A percentile compares a stretch with the other conserved stretches of the same genome.
Conservation (phyloP, 2,113 vertebrate genomes). For the Stercorarius parasiticus region DNA sequence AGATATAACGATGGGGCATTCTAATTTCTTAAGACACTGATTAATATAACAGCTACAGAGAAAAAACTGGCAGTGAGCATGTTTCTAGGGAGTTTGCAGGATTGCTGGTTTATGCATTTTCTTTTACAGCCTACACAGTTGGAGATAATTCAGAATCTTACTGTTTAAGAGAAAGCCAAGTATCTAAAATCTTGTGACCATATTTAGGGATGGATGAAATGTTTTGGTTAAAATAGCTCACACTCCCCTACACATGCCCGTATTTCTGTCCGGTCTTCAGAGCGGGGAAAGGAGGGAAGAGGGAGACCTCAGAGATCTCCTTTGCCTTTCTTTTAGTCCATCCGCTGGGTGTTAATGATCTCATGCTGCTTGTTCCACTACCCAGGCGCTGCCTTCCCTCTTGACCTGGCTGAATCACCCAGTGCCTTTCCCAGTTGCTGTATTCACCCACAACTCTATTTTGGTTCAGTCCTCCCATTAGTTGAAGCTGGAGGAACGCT, state of each 20-base stretch:
- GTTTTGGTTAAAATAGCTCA: constrained; percentile 68
- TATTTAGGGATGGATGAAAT: constrained; percentile 70
- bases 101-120: constrained; percentile 72
- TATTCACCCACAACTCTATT: neutral
- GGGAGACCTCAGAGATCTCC: constrained; percentile 21
- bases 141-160: constrained; percentile 69
- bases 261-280: constrained; percentile 2
- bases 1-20: constrained; percentile 50
- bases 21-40: constrained; percentile 66
- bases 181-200: constrained; percentile 69
- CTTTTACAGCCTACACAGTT: constrained; percentile 71
- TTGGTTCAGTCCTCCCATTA: neutral
- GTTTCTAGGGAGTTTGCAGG: constrained; percentile 66
- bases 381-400: neutral
- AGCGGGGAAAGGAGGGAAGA: neutral
- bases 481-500: neutral
- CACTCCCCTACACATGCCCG: constrained; percentile 44
- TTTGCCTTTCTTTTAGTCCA: constrained; percentile 6
- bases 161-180: constrained; percentile 68
- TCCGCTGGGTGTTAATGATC: neutral
- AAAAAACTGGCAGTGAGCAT: constrained; percentile 51
- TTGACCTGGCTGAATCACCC: neutral
- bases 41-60: constrained; percentile 66
- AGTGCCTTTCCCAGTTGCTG: neutral
- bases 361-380: neutral